Percentiles rank a stretch among this genome's conserved stretches.
Evolutionary conservation across 2,888 invertebrate species (phyloP).

Genomic region (Pocota personata): DNA sequence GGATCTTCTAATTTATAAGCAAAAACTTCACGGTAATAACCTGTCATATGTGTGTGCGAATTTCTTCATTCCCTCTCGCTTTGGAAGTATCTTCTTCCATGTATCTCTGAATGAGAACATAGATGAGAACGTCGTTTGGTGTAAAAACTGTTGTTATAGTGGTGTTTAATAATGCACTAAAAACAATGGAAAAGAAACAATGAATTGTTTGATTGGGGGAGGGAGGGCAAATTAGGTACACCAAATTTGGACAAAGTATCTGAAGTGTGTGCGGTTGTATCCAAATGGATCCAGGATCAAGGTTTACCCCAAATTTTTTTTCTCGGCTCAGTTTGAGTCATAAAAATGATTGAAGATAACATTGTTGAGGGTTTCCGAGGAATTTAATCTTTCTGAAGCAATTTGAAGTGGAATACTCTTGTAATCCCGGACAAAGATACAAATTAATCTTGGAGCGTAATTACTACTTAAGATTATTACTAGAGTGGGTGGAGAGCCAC

Average conservation of each 20-base stretch:
- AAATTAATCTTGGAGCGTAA: constrained; percentile 60
- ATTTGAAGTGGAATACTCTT: constrained; percentile 43
- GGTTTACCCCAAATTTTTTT: constrained; percentile 31
- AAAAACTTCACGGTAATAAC: constrained; percentile 4
- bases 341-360: constrained; percentile 56
- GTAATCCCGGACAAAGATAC: constrained; percentile 63
- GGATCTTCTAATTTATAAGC: constrained; percentile 69
- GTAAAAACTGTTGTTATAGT: constrained; percentile 23
- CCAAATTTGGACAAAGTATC: constrained; percentile 44
- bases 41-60: constrained; percentile 8
- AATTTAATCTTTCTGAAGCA: constrained; percentile 14
- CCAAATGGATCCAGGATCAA: constrained; percentile 46
- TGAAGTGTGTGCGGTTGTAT: not conserved
- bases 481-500: not conserved
- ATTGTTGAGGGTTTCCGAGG: constrained; percentile 43
- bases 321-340: constrained; percentile 45
- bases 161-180: constrained; percentile 33
- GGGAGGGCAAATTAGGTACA: constrained; percentile 49
- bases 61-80: constrained; percentile 49
- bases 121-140: constrained; percentile 12
- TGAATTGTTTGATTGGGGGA: not conserved
- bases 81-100: not conserved
- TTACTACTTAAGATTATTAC: constrained; percentile 68
- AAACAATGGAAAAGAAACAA: constrained; percentile 39
- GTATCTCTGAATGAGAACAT: constrained; percentile 11